A percentile compares a stretch with the other conserved stretches of the same genome.
Evolutionary conservation across 2,113 vertebrate species (phyloP).

Genomic region (Cebus imitator): DNA sequence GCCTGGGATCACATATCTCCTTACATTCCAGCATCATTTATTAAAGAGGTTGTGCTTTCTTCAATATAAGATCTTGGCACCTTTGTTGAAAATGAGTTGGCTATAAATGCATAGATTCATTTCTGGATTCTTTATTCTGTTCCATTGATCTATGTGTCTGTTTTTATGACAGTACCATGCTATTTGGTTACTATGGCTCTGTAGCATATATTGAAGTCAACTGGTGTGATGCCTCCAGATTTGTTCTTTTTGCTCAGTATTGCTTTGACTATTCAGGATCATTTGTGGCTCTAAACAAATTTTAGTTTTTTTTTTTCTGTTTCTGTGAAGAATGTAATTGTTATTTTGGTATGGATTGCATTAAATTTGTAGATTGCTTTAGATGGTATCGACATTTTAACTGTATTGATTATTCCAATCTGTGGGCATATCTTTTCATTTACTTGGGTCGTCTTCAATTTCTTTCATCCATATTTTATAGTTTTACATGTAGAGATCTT

Average conservation of each 20-base stretch:
- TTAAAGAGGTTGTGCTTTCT: background rate
- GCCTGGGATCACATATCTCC: background rate
- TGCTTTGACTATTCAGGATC: background rate
- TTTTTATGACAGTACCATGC: background rate
- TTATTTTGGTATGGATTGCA: background rate
- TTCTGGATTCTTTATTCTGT: background rate
- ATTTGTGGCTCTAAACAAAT: background rate
- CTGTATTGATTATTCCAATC: background rate
- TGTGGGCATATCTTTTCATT: background rate
- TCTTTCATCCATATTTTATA: background rate
- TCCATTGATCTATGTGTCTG: background rate
- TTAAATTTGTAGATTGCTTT: background rate
- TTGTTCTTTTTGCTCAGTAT: background rate
- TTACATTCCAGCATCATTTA: background rate
- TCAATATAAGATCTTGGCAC: background rate
- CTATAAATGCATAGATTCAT: background rate
- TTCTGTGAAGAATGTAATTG: background rate
- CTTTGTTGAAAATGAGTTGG: background rate
- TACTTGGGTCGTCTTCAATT: background rate
- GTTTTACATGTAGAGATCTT: background rate
- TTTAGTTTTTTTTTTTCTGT: background rate
- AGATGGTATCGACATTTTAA: background rate
- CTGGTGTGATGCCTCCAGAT: background rate
- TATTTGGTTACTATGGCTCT: background rate
- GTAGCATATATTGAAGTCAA: background rate